Percentiles rank a stretch among this genome's conserved stretches.
phyloP scores from a whole-genome alignment of 2,797 vertebrate genomes.

The Triplophysa yarkandensis region DNA sequence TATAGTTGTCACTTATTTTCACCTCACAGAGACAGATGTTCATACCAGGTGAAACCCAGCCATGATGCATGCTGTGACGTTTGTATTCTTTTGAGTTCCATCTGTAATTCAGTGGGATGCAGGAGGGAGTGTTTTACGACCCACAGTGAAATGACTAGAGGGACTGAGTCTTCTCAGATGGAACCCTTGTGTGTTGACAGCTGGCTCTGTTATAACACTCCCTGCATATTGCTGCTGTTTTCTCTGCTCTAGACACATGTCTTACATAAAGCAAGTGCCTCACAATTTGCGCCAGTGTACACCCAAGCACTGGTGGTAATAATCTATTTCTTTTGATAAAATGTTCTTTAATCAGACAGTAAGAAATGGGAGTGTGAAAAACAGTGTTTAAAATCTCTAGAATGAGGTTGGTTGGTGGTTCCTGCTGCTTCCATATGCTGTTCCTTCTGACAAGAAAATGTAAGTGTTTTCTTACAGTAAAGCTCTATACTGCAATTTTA shows the following conservation, averaged over 20 bases:
- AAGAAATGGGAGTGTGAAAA: not conserved
- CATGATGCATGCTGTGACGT: not conserved
- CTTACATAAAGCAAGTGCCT: not conserved
- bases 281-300: constrained; percentile 1
- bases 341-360: constrained; percentile 30
- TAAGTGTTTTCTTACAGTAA: not conserved
- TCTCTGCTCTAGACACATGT: not conserved
- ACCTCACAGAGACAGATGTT: not conserved
- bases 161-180: constrained; percentile 3
- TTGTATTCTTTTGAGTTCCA: constrained; percentile 2
- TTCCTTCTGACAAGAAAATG: not conserved
- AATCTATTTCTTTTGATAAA: constrained; percentile 4
- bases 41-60: not conserved
- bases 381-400: not conserved
- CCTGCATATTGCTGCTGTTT: constrained; percentile 12
- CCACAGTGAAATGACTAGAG: not conserved
- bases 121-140: not conserved
- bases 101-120: not conserved
- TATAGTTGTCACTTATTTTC: not conserved
- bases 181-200: constrained; percentile 6
- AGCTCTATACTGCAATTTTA: not conserved
- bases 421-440: not conserved
- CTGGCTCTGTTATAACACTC: constrained; percentile 11
- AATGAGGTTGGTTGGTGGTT: not conserved
- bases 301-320: not conserved